Base-by-base conservation (phyloP, 2,888 invertebrate genomes). In the Ptychoptera albimana region DNA sequence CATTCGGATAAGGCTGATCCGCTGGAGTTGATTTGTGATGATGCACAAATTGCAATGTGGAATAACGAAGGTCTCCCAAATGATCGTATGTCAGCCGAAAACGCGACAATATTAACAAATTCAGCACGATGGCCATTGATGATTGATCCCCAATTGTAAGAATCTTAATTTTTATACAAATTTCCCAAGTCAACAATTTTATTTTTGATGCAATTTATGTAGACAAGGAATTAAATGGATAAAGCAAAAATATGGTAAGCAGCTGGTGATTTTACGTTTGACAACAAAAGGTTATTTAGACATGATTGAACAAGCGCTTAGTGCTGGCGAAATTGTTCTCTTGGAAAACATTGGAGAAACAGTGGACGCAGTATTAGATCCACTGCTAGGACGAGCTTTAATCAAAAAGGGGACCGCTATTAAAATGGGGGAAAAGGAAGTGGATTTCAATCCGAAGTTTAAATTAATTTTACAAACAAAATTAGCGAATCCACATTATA, bases 151-250 rank as follows among this genome's bases (percentile, higher is more conserved):
- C 93, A 93, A 63, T 58, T 79, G 72, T 78, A 57, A 64, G 70
- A 58, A 23, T 3, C 30, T 31, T 13, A 31, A 37, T 37, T 31
- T 32, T 32, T 2, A 29, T 31, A 12, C 37, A 7, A 11, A 37
- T 42, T 15, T 35, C 8, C 4, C 2, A n/a, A 32, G 4, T 7
- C 2, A 14, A 10, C 6, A 34, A 8, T 13, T 16, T 8, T 12
- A 14, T 38, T 23, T 36, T 11, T 30, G n/a, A n/a, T n/a, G n/a
- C n/a, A n/a, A 16, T 45, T 44, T 12, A 37, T 23, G 3, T 23
- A 75, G 75, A 30, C 91, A 92, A 70, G 91, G 89, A 16, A 73
- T 93, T 37, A 93, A 93, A 64, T 96, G 94, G 96, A 92, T 96
- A 51, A 94, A 91, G 66, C 82, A 74, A 14, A 80, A 75, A 54